Base-by-base conservation (phyloP, 2,113 vertebrate species). In the Sardina pilchardus region DNA sequence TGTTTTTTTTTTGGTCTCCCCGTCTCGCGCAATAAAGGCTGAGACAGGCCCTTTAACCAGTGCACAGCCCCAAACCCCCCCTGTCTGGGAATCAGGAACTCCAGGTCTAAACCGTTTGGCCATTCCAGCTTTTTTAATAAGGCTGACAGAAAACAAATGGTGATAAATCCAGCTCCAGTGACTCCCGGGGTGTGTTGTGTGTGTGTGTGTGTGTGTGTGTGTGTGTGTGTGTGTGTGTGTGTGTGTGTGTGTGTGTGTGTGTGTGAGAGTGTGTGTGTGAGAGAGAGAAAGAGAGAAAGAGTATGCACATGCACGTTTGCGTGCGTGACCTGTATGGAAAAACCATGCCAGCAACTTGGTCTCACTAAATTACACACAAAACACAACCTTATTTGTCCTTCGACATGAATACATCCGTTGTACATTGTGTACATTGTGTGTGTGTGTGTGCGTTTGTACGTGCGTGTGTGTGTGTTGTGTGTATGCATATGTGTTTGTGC, bases 61-160 rank as follows among this genome's bases (percentile, higher is more conserved):
- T 84, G 78, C 16, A 63, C 47, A 88, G 89, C 63, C 43, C 17
- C 67, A 36, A 84, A 59, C 67, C 78, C 48, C 48, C 48, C 43
- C 63, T 86, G 83, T 84, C 86, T 87, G 81, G 83, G 83, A 47
- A 67, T 26, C 81, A n/a, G 43, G 14, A 59, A 87, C 47, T 82
- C 53, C 53, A 81, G 59, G 85, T 82, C 81, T 71, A 19, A 84
- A 63, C 84, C 80, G 16, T 83, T 87, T 43, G 81, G 84, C 85
- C 14, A 67, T 85, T 86, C 88, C 83, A 87, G 82, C 84, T 44
- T 85, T 63, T 85, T 87, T 50, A 87, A 89, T 85, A 86, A 86
- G 81, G 1, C 43, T 83, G 83, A 82, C 78, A 45, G 83, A 78
- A 78, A 53, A 84, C 84, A 88, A 87, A 88, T 59, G 42, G 82